Evolutionary conservation across 2,888 invertebrate genomes (phyloP), one percentile per base, ranked within the genome.

Genomic region (Alcis repandata): DNA sequence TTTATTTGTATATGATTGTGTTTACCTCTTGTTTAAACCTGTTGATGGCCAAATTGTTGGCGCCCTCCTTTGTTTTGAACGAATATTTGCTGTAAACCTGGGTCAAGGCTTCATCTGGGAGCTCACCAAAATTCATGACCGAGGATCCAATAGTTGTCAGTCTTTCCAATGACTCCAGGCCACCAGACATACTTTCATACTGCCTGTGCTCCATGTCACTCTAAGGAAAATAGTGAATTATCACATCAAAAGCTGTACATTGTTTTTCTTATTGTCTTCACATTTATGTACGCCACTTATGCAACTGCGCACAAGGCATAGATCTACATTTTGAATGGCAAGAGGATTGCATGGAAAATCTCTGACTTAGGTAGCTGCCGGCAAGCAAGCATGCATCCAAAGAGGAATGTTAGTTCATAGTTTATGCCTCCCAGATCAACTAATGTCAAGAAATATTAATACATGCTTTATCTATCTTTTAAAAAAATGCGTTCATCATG

Each of bases 61-160:
- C 86, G 17, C 90, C 87, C 43, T 90, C 90, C 52, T 87, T 91
- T 69, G 73, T 86, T 72, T 87, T 83, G 54, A 92, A 91, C 2
- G 90, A 87, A 70, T 93, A 93, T 71, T 91, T 93, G 56, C 73
- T 89, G 71, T 93, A 93, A 0, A 91, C 87, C 72, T 88, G 84
- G 0, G 79, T 87, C 89, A 91, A 88, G 13, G 90, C 90, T 72
- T 91, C 90, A 27, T 90, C 88, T 0, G 85, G 84, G 0, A 93
- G 76, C 49, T 87, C 83, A 10, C 76, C 80, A 53, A 89, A 70
- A 59, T 88, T 88, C 13, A 73, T 79, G 9, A 79, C 63, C 0
- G 89, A 86, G 0, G 77, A 68, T 2, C 82, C 86, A 59, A 72
- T 76, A 13, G 80, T 74, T 13, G 92, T 87, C 19, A 92, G 65